Conservation (phyloP, 1,140 invertebrate species). For the Lordiphosa collinella region DNA sequence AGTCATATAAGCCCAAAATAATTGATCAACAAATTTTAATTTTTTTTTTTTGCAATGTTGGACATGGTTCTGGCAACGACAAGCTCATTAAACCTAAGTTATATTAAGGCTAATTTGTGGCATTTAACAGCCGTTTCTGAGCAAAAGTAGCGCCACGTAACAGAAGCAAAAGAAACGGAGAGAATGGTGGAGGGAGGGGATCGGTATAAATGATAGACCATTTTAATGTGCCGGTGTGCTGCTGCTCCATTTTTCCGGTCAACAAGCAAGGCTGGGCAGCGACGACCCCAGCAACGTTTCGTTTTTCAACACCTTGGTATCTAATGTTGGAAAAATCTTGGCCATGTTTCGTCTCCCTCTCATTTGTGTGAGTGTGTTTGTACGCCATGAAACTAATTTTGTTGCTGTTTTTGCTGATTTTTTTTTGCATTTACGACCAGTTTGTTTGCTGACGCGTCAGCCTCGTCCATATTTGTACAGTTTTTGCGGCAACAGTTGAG, state of each 20-base stretch:
- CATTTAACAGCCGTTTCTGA: constrained; percentile 31
- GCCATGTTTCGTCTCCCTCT: constrained; percentile 26
- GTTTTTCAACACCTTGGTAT: constrained; percentile 44
- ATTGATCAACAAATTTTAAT: constrained; percentile 1
- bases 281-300: constrained; percentile 15
- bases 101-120: constrained; percentile 44
- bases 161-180: constrained; percentile 19
- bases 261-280: constrained; percentile 26
- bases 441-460: constrained; percentile 47
- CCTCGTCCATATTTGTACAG: constrained; percentile 66
- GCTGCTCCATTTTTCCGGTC: constrained; percentile 58
- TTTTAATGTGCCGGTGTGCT: constrained; percentile 40
- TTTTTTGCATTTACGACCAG: constrained; percentile 39
- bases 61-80: background rate
- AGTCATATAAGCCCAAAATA: constrained; percentile 2
- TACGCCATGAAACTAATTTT: constrained; percentile 56
- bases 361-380: constrained; percentile 13
- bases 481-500: constrained; percentile 67
- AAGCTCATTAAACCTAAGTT: constrained; percentile 17
- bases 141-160: constrained; percentile 13
- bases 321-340: constrained; percentile 42
- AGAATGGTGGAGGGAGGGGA: constrained; percentile 14
- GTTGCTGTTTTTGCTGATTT: constrained; percentile 35
- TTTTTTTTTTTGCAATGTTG: background rate
- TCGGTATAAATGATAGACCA: constrained; percentile 49